A percentile compares a stretch with the other conserved stretches of the same genome.
phyloP scores from a whole-genome alignment of 2,113 vertebrate genomes.

The Prinia subflava region DNA sequence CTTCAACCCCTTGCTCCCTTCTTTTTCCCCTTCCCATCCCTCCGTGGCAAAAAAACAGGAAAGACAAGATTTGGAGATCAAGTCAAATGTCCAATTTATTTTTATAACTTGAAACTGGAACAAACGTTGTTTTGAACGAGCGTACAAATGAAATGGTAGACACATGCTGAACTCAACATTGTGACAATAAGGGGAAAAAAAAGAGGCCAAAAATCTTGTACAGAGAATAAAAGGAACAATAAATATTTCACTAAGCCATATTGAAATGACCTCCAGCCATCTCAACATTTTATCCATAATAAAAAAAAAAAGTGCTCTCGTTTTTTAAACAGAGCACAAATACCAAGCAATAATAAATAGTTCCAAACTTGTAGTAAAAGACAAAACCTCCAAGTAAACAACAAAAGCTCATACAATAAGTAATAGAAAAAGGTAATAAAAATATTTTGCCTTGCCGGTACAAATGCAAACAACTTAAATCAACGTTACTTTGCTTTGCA shows the following conservation, averaged over 20 bases:
- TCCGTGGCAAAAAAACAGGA: constrained; percentile 68
- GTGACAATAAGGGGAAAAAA: constrained; percentile 77
- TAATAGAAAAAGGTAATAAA: constrained; percentile 89
- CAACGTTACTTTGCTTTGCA: constrained; percentile 77
- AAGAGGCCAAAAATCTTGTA: constrained; percentile 83
- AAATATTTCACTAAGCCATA: constrained; percentile 85
- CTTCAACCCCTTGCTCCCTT: background rate
- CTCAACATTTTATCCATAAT: constrained; percentile 85
- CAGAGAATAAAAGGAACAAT: constrained; percentile 87
- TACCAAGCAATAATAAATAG: constrained; percentile 90
- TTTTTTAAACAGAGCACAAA: constrained; percentile 82
- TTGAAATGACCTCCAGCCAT: constrained; percentile 83
- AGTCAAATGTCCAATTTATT: constrained; percentile 89
- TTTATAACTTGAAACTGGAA: constrained; percentile 88
- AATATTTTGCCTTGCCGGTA: constrained; percentile 84
- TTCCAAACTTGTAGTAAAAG: constrained; percentile 87
- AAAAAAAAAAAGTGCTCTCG: constrained; percentile 78
- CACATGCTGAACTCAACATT: constrained; percentile 86
- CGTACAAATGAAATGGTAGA: constrained; percentile 87
- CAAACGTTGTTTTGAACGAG: constrained; percentile 86
- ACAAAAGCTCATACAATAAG: constrained; percentile 85
- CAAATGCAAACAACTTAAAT: constrained; percentile 84
- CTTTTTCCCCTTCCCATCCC: constrained; percentile 1
- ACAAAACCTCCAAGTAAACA: constrained; percentile 86
- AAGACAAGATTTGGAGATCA: constrained; percentile 82